Conservation (phyloP, 2,888 invertebrate genomes). For the Agrochola litura region DNA sequence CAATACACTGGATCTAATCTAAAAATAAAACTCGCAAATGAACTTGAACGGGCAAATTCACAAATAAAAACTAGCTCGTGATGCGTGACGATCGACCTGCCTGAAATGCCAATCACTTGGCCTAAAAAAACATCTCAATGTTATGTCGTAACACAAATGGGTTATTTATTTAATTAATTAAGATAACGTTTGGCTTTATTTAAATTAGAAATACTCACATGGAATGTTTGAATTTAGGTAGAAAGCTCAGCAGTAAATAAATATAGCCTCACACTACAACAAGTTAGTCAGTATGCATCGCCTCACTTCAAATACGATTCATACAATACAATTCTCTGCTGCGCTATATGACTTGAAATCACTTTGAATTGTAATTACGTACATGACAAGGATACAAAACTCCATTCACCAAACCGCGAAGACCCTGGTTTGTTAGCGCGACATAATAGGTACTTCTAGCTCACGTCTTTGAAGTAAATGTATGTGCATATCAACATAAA, state of each 20-base stretch:
- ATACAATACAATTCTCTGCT: conserved; percentile 71
- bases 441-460: conserved; percentile 45
- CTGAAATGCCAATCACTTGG: conserved; percentile 86
- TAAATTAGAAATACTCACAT: conserved; percentile 33
- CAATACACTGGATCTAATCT: conserved; percentile 30
- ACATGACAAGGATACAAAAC: conserved; percentile 77
- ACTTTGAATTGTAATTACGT: conserved; percentile 78
- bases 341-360: conserved; percentile 75
- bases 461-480: conserved; percentile 55
- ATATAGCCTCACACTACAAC: conserved; percentile 49
- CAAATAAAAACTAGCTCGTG: conserved; percentile 73
- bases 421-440: conserved; percentile 67
- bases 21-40: conserved; percentile 70
- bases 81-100: conserved; percentile 81
- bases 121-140: conserved; percentile 86
- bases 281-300: conserved; percentile 72
- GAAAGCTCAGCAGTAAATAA: conserved; percentile 52
- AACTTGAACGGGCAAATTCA: conserved; percentile 75
- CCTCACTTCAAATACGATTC: conserved; percentile 62
- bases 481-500: conserved; percentile 55
- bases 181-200: conserved; percentile 69
- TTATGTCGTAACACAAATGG: conserved; percentile 77
- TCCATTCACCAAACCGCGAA: conserved; percentile 71
- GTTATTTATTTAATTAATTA: conserved; percentile 68
- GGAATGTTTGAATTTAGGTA: conserved; percentile 38